A percentile compares a stretch with the other conserved stretches of the same genome.
phyloP scores from a whole-genome alignment of 2,797 vertebrate genomes.

The Acrocephalus scirpaceus region DNA sequence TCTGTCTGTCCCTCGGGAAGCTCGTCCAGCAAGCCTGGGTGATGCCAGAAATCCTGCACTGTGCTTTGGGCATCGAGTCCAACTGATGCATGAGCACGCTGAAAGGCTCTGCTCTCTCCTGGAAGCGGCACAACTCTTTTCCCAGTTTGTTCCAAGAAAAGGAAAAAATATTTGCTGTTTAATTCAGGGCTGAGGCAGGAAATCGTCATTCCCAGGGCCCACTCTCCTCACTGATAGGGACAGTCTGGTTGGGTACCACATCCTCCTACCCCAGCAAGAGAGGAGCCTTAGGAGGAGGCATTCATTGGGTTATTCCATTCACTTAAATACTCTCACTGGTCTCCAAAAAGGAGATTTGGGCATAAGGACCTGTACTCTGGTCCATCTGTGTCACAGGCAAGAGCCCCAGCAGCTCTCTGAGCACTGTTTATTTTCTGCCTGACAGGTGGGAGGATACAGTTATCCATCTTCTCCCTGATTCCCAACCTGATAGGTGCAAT shows the following conservation, averaged over 20 bases:
- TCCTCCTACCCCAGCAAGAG: not conserved
- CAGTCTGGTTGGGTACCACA: not conserved
- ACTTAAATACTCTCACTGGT: not conserved
- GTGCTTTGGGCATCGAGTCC: not conserved
- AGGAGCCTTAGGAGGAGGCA: not conserved
- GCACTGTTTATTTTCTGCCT: not conserved
- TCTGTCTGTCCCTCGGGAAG: fast-evolving
- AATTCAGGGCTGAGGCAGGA: not conserved
- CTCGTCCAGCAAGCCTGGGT: not conserved
- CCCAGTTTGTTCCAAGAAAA: not conserved
- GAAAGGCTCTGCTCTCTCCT: not conserved
- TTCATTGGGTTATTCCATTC: not conserved
- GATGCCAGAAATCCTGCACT: not conserved
- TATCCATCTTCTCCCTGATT: not conserved
- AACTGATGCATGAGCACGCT: not conserved
- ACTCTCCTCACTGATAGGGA: fast-evolving
- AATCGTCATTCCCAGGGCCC: not conserved
- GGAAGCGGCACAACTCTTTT: not conserved
- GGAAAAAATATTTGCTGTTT: not conserved
- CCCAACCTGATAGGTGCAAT: not conserved
- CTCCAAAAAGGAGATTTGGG: not conserved
- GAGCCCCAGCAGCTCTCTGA: not conserved
- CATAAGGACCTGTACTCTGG: fast-evolving
- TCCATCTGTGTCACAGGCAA: not conserved
- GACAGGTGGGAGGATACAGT: not conserved